A percentile compares a stretch with the other conserved stretches of the same genome.
These are phyloP conservation scores for Luscinia megarhynchos DNA, from an alignment of 2,797 vertebrate species.

Conservation along the genomic window DNA sequence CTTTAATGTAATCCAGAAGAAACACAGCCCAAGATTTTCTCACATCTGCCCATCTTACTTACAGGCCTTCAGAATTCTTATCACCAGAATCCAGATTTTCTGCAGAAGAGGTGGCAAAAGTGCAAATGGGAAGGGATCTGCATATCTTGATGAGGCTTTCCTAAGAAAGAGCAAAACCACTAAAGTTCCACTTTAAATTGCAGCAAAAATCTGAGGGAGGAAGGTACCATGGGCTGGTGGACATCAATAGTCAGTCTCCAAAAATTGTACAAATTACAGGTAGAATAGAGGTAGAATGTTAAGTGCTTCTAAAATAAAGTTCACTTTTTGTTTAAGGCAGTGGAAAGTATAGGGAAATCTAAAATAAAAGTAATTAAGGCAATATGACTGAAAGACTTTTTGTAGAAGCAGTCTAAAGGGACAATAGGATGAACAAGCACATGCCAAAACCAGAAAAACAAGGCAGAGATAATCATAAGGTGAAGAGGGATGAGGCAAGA, in stretches of 20 bases:
- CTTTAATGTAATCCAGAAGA: background rate
- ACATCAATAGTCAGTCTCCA: background rate
- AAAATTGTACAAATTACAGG: background rate
- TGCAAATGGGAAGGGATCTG: background rate
- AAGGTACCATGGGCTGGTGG: fast-evolving
- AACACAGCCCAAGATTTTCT: background rate
- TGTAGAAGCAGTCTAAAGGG: background rate
- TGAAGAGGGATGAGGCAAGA: background rate
- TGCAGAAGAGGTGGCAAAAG: background rate
- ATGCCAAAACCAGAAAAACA: background rate
- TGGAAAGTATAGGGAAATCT: background rate
- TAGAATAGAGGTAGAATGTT: background rate
- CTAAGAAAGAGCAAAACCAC: background rate
- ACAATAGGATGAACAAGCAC: background rate
- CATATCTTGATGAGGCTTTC: background rate
- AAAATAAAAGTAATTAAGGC: background rate
- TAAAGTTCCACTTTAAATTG: background rate
- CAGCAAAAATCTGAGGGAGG: background rate
- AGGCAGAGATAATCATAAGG: background rate
- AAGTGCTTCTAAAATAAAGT: background rate
- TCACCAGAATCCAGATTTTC: background rate
- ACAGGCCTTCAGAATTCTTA: background rate
- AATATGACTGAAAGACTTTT: background rate
- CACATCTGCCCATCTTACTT: background rate
- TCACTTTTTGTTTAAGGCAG: background rate